These are phyloP conservation scores for Nibea albiflora DNA, from an alignment of 2,113 vertebrate genomes.

Conservation along the genomic window DNA sequence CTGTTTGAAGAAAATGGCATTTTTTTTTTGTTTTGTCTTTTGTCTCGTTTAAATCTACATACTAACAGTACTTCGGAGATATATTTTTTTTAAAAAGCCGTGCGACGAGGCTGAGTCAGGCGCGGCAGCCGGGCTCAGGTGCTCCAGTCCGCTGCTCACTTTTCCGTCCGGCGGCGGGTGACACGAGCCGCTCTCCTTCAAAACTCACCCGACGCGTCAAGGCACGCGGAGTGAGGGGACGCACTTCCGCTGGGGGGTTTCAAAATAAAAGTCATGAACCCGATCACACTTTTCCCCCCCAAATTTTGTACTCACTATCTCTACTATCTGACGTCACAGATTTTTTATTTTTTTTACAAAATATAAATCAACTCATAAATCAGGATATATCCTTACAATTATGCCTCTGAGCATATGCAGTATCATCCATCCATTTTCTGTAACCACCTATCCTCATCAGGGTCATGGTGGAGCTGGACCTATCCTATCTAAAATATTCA, in stretches of 20 bases:
- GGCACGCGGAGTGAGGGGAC: fast-evolving
- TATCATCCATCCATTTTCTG: too few species aligned
- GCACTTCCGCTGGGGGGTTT: not conserved
- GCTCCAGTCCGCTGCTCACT: conserved; percentile 27
- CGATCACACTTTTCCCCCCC: not conserved
- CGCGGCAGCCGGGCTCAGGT: not conserved
- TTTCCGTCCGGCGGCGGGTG: conserved; percentile 7
- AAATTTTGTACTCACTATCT: too few species aligned
- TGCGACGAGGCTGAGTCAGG: not conserved
- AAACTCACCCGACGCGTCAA: conserved; percentile 17
- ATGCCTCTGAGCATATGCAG: too few species aligned
- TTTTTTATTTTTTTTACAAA: not conserved
- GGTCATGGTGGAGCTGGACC: too few species aligned
- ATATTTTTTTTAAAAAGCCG: not conserved
- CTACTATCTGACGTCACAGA: too few species aligned
- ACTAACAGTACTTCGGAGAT: not conserved
- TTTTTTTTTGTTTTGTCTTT: not conserved
- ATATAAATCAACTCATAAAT: not conserved
- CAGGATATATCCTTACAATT: not conserved
- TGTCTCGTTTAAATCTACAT: not conserved
- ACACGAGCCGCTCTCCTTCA: conserved; percentile 19
- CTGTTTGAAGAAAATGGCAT: fast-evolving
- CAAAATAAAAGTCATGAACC: conserved; percentile 26
- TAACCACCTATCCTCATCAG: too few species aligned
- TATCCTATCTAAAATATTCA: too few species aligned